Base-by-base conservation (phyloP, 2,797 vertebrate genomes). In the Phyllotis vaccarum region DNA sequence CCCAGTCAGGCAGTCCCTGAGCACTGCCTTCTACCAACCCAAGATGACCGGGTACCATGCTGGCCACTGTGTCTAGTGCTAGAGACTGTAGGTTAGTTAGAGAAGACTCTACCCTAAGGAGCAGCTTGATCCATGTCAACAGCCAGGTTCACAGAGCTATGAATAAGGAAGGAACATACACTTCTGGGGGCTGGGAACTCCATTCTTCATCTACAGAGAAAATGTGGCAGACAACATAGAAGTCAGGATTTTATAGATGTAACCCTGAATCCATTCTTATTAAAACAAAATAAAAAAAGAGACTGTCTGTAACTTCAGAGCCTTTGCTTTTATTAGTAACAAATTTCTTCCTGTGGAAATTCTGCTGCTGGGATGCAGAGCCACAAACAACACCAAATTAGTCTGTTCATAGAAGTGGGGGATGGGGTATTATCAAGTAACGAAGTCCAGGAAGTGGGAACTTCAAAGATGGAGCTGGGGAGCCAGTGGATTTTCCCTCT, bases 251-350 rank as follows among this genome's bases (percentile, higher is more conserved):
- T 94, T 89, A 76, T 34, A 85, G 10, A 54, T 92, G 22, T 34
- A 96, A 90, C 90, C 89, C 97, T 92, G 92, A 95, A 82, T 89
- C 62, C 22, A 90, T 22, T 90, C 60, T 52, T 86, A 52, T 40
- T 79, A 64, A 88, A 68, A 78, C 66, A 95, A 90, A 96, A 91
- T 60, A 34, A 76, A 89, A 89, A 90, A 89, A 60, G 76, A 88
- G 79, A 90, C 83, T 56, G 86, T 96, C 93, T 94, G 56, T 58
- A 72, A 89, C 86, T 89, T 93, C 68, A 94, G 78, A 92, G 91
- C 78, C 58, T 88, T 95, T 3, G 0, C 86, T 95, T 97, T 96
- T 89, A 93, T 96, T 96, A 89, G 90, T 79, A 92, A 94, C 88
- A 96, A 82, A 94, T 89, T 49, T 34, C 86, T 94, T 76, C 86